Evolutionary conservation across 2,113 vertebrate genomes (phyloP).

Genomic region (Fregata magnificens): DNA sequence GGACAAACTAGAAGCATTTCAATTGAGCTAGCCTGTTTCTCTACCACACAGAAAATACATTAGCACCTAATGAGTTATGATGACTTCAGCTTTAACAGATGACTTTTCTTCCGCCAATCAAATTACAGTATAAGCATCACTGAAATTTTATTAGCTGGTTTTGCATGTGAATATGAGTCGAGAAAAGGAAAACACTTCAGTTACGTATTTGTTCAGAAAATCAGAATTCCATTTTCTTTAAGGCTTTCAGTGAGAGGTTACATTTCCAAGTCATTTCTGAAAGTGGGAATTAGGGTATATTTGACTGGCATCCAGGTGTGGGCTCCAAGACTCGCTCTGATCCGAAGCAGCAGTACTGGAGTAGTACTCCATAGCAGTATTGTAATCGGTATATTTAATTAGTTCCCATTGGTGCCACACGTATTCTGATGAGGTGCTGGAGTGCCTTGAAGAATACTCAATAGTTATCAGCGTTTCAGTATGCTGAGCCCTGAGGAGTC

Average conservation of each 20-base stretch:
- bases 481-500: background rate
- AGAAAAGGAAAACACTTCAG: background rate
- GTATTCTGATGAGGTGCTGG: background rate
- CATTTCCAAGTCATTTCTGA: background rate
- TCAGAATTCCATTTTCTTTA: background rate
- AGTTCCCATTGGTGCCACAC: background rate
- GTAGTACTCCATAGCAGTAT: background rate
- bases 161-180: background rate
- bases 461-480: background rate
- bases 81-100: conserved; percentile 8
- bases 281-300: background rate
- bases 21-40: background rate
- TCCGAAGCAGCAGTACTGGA: background rate
- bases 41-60: background rate
- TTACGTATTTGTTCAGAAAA: background rate
- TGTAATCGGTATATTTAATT: background rate
- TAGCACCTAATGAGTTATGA: conserved; percentile 17
- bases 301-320: background rate
- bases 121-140: background rate
- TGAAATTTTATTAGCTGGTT: background rate
- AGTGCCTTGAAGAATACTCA: background rate
- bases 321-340: background rate
- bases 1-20: background rate
- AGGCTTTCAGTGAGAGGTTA: background rate
- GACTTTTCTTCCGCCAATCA: background rate